Base-by-base conservation (phyloP, 1,140 invertebrate genomes). In the Argopecten irradians region DNA sequence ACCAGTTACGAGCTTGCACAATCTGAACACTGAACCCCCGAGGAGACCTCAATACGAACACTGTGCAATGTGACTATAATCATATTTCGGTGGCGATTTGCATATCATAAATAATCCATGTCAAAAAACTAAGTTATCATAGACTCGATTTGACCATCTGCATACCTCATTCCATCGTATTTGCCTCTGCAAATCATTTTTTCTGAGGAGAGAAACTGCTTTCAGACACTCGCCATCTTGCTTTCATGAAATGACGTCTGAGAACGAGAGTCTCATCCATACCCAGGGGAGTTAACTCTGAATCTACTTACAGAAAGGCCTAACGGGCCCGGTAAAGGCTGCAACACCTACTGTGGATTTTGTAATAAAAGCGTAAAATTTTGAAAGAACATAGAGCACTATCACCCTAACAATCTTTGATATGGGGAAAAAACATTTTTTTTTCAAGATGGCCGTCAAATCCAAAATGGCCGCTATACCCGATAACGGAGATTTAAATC, bases 251-350 rank as follows among this genome's bases (percentile, higher is more conserved):
- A 71, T 71, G 55, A 71, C 55, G 55, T 71, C 55, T 71, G 55
- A 71, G 55, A 71, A 71, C 55, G 55, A 71, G 55, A 71, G 55
- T 71, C 55, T 71, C 55, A 71, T 71, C 55, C 55, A 71, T 71
- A 71, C 55, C 55, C 55, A 71, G 11, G 55, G 55, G 55, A 71
- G 55, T 71, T 71, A 71, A 71, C 55, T 71, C 55, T 28, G 22
- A 71, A 28, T 71, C 1, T 71, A n/a, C 13, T 39, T 8, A 39
- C 5, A 39, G 13, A 39, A 39, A 39, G n/a, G n/a, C n/a, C n/a
- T n/a, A n/a, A n/a, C n/a, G n/a, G n/a, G n/a, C n/a, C n/a, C n/a
- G n/a, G n/a, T n/a, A n/a, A n/a, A n/a, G n/a, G n/a, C n/a, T n/a
- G n/a, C n/a, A n/a, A n/a, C n/a, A n/a, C n/a, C n/a, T n/a, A n/a